These are phyloP conservation scores for Thrips palmi DNA, from an alignment of 1,140 invertebrate species.

Conservation along the genomic window DNA sequence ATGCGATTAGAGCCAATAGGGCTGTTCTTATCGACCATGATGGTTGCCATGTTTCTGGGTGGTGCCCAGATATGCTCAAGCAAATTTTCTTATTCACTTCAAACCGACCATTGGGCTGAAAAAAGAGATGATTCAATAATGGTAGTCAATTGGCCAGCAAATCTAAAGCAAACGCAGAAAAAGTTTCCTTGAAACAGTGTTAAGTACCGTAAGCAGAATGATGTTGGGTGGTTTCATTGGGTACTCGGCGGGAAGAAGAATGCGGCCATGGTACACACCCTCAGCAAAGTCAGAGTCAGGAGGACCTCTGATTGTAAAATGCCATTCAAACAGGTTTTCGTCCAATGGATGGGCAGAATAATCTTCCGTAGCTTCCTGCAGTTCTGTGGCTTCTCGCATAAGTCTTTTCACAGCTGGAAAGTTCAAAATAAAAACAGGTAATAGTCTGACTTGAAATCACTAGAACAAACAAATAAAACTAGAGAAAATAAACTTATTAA, in stretches of 20 bases:
- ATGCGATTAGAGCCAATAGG: constrained; percentile 77
- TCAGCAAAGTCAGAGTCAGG: constrained; percentile 72
- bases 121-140: constrained; percentile 16
- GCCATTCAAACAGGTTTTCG: constrained; percentile 96
- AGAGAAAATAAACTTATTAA: constrained; percentile 1
- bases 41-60: constrained; percentile 93
- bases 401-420: constrained; percentile 74
- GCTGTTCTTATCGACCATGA: constrained; percentile 94
- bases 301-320: constrained; percentile 85
- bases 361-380: constrained; percentile 70
- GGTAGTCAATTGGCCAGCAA: background rate
- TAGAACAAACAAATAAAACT: constrained; percentile 4
- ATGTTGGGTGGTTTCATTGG: constrained; percentile 97
- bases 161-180: background rate
- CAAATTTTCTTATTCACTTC: constrained; percentile 92
- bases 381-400: constrained; percentile 80
- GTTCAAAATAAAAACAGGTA: constrained; percentile 1
- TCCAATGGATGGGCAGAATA: constrained; percentile 82
- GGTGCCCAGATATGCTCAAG: constrained; percentile 89
- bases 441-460: background rate
- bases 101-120: constrained; percentile 85
- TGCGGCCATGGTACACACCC: constrained; percentile 81
- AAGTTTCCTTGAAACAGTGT: constrained; percentile 1
- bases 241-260: constrained; percentile 79
- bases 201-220: constrained; percentile 69